Evolutionary conservation across 2,797 vertebrate genomes (phyloP).

Genomic region (Sebastes taczanowskii): DNA sequence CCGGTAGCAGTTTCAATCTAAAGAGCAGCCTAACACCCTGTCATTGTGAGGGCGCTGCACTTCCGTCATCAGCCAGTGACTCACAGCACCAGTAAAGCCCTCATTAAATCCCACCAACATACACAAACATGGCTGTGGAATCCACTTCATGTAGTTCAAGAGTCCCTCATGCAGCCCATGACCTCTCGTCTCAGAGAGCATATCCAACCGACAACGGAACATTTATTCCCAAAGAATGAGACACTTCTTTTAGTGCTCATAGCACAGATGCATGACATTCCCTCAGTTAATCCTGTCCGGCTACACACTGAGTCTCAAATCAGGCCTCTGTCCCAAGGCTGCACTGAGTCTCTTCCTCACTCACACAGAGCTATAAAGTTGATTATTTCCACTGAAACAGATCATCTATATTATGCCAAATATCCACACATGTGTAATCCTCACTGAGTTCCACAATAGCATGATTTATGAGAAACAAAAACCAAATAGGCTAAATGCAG

Average conservation of each 20-base stretch:
- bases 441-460: background rate
- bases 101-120: constrained; percentile 70
- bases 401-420: background rate
- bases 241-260: constrained; percentile 46
- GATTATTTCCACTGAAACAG: background rate
- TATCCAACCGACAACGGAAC: constrained; percentile 29
- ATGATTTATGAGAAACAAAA: constrained; percentile 1
- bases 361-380: background rate
- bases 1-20: constrained; percentile 39
- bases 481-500: background rate
- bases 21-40: constrained; percentile 60
- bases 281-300: constrained; percentile 24
- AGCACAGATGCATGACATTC: constrained; percentile 50
- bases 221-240: constrained; percentile 53
- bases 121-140: constrained; percentile 68
- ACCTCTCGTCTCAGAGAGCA: constrained; percentile 8
- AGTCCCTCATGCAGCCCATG: constrained; percentile 3
- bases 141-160: constrained; percentile 12
- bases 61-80: constrained; percentile 63
- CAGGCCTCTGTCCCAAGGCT: constrained; percentile 16
- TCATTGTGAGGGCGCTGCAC: constrained; percentile 63
- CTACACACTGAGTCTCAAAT: constrained; percentile 12
- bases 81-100: constrained; percentile 49
- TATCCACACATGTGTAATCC: background rate
- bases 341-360: background rate